These are phyloP conservation scores for Anhinga rufa DNA, from an alignment of 2,113 vertebrate genomes.

Conservation along the genomic window DNA sequence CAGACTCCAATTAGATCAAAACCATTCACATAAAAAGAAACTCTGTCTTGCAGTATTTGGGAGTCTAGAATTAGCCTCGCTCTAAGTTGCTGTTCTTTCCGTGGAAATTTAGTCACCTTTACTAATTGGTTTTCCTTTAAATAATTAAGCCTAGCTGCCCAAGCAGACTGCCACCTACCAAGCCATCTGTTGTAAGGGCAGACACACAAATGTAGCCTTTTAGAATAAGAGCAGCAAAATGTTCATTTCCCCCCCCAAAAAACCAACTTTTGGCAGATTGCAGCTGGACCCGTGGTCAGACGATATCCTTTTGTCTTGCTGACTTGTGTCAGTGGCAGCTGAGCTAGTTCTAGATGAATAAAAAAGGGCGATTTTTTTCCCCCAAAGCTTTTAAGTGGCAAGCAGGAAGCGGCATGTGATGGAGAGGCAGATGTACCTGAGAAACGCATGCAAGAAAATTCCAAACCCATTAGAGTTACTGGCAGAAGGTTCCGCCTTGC, in stretches of 20 bases:
- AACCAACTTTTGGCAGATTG: background rate
- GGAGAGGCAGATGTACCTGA: background rate
- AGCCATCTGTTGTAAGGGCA: background rate
- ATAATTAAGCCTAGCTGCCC: slow-evolving; percentile 48
- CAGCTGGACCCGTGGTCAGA: background rate
- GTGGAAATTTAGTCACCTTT: slow-evolving; percentile 67
- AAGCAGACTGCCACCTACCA: slow-evolving; percentile 33
- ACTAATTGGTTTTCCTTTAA: slow-evolving; percentile 65
- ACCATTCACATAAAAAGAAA: slow-evolving; percentile 1
- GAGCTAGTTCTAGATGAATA: background rate
- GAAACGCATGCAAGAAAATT: background rate
- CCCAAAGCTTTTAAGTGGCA: background rate
- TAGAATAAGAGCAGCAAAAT: background rate
- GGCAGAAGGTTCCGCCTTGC: background rate
- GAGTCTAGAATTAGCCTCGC: slow-evolving; percentile 7
- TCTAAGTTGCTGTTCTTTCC: slow-evolving; percentile 35
- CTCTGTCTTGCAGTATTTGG: slow-evolving; percentile 19
- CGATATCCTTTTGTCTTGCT: background rate
- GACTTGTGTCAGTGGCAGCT: background rate
- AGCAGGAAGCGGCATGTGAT: background rate
- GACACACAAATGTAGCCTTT: background rate
- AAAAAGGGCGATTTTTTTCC: background rate
- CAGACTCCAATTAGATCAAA: slow-evolving; percentile 21
- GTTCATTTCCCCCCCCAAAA: background rate
- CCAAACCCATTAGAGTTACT: slow-evolving; percentile 19